Evolutionary conservation across 2,888 invertebrate genomes (phyloP).

Genomic region (Chirona hameri): DNA sequence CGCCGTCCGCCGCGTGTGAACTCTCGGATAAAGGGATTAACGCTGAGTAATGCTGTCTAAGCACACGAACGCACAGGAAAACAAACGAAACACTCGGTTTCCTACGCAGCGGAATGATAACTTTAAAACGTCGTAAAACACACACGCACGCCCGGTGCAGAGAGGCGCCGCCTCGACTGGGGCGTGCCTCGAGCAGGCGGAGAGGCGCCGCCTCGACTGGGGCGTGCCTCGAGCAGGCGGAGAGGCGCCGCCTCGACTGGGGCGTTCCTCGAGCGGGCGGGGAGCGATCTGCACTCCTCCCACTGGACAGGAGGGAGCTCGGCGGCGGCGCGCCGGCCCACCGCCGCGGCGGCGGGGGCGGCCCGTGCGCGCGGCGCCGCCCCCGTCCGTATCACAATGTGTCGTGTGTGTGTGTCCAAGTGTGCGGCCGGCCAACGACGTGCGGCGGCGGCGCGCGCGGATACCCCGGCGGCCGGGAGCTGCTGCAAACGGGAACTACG

Average conservation of each 20-base stretch:
- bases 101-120: conserved; percentile 29
- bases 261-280: neutral
- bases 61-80: conserved; percentile 24
- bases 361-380: neutral
- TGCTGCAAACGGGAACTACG: conserved; percentile 14
- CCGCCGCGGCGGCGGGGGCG: neutral
- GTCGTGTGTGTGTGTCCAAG: neutral
- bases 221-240: too few species aligned
- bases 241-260: too few species aligned
- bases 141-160: neutral
- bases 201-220: too few species aligned
- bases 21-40: neutral
- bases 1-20: neutral
- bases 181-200: too few species aligned
- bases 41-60: conserved; percentile 12
- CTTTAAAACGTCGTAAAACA: conserved; percentile 26
- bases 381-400: neutral
- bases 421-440: neutral
- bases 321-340: neutral
- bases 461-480: neutral
- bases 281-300: neutral
- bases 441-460: too few species aligned
- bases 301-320: too few species aligned
- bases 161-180: too few species aligned
- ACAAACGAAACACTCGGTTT: conserved; percentile 26